phyloP scores from a whole-genome alignment of 2,888 invertebrate species.

The Xylocampa areola region DNA sequence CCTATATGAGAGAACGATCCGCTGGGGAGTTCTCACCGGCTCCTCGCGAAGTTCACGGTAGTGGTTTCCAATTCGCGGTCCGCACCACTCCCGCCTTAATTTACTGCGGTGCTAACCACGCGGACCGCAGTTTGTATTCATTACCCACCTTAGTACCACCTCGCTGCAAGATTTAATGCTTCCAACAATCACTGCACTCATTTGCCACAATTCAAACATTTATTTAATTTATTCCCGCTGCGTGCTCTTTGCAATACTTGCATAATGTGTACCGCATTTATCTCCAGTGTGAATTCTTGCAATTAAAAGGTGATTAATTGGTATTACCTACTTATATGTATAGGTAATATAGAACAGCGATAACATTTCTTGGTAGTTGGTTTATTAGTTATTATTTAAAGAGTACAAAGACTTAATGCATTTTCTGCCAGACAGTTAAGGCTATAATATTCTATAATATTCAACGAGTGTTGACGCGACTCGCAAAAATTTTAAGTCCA shows the following conservation, averaged over 20 bases:
- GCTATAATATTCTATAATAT: no score
- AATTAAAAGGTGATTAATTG: conserved; percentile 23
- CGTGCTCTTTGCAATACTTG: conserved; percentile 39
- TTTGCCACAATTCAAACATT: conserved; percentile 79
- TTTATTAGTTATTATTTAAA: no score
- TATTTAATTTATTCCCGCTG: conserved; percentile 66
- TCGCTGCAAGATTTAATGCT: conserved; percentile 79
- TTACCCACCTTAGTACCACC: conserved; percentile 82
- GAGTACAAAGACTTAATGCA: no score
- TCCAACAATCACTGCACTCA: conserved; percentile 77
- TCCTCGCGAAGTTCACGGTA: conserved; percentile 60
- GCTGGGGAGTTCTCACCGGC: conserved; percentile 66
- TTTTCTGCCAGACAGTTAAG: no score
- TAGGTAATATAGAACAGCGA: background rate
- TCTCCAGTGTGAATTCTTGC: conserved; percentile 14
- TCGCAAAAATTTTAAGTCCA: conserved; percentile 28
- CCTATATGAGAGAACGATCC: conserved; percentile 69
- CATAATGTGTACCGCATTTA: conserved; percentile 24
- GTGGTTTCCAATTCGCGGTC: conserved; percentile 77
- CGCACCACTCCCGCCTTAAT: conserved; percentile 78
- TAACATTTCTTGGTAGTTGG: no score
- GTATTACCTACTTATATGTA: no score
- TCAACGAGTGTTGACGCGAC: no score
- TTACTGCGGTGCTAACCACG: conserved; percentile 83
- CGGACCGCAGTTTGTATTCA: conserved; percentile 87